These are phyloP conservation scores for Gavia stellata DNA, from an alignment of 2,113 vertebrate genomes.

Conservation along the genomic window DNA sequence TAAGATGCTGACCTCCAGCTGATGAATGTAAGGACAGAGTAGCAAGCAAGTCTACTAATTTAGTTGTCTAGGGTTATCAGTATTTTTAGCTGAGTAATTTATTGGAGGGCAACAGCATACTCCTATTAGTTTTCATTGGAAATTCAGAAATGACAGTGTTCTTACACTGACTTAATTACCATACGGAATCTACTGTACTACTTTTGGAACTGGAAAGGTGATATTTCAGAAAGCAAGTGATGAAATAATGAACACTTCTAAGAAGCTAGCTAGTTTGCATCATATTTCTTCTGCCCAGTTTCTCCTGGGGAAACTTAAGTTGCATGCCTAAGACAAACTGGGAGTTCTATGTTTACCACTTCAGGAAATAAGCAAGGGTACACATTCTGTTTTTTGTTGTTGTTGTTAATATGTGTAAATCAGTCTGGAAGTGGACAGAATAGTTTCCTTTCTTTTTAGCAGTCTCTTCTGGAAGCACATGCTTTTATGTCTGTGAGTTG, in stretches of 20 bases:
- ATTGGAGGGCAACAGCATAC: background rate
- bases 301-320: background rate
- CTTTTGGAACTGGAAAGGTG: background rate
- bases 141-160: background rate
- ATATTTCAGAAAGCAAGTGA: background rate
- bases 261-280: background rate
- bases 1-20: background rate
- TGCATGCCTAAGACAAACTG: background rate
- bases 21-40: background rate
- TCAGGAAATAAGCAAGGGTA: background rate
- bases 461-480: background rate
- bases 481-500: background rate
- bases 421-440: background rate
- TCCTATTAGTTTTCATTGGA: background rate
- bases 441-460: background rate
- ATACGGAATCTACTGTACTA: background rate
- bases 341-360: background rate
- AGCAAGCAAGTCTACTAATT: background rate
- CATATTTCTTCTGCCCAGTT: background rate
- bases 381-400: background rate
- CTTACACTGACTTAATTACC: background rate
- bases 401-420: background rate
- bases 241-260: background rate
- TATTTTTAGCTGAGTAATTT: background rate
- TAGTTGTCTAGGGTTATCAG: background rate